Base-by-base conservation (phyloP, 2,113 vertebrate genomes). In the Ammodytes marinus region DNA sequence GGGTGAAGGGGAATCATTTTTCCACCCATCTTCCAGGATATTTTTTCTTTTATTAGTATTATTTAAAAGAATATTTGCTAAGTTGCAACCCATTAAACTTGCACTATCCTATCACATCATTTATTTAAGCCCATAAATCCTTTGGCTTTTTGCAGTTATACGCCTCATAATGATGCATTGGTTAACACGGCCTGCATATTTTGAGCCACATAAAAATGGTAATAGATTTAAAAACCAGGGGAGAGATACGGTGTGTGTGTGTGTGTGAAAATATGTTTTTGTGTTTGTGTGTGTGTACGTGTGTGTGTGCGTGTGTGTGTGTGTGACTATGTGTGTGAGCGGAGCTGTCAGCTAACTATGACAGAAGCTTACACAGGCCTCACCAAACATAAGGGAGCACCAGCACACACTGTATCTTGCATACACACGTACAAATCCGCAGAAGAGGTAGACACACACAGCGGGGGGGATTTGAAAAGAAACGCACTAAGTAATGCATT, bases 131-230 rank as follows among this genome's bases (percentile, higher is more conserved):
- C 82, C 45, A 87, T 93, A 92, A 92, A 92, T 93, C 88, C 79
- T 85, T 89, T 88, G 77, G 83, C 83, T 89, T 89, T 27, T 88
- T 79, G 79, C 88, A 86, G 89, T 90, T 92, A 82, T 86, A 89
- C 11, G 77, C 83, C 88, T 86, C 85, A 86, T 93, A 92, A 91
- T 89, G 87, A 94, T 91, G 83, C 91, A 93, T 86, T 93, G 89
- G 88, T 89, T 91, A 92, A 90, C 92, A 87, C 85, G 61, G 72
- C 78, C 83, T 82, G 90, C 88, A 94, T 92, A 91, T 88, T 27
- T 89, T 88, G 87, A 92, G 87, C 77, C 81, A 83, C 83, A 90
- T 90, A 92, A 91, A 92, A 91, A 92, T 88, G 86, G 88, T 90
- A 90, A 90, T 91, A 86, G 91, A 92, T 92, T 86, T 27, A 27